A percentile compares a stretch with the other conserved stretches of the same genome.
These are phyloP conservation scores for Stenodema calcarata DNA, from an alignment of 2,888 invertebrate genomes.

Conservation along the genomic window DNA sequence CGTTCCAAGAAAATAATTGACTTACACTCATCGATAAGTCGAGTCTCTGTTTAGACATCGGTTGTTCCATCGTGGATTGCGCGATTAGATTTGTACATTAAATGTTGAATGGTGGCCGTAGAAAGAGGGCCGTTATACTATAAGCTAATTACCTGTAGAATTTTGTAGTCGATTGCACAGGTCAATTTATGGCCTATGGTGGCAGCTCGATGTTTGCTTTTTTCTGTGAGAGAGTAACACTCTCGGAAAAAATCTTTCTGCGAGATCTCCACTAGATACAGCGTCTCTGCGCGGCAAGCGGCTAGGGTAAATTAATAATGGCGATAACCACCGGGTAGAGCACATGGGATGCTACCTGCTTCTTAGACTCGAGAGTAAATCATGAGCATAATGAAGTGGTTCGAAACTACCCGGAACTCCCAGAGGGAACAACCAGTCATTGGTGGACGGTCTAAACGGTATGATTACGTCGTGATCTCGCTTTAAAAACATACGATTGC, in stretches of 20 bases:
- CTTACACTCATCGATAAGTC: not conserved
- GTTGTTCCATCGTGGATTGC: too few relatives aligned
- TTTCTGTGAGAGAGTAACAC: not conserved
- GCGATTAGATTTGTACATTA: not conserved
- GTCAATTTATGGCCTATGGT: not conserved
- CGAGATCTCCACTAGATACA: not conserved
- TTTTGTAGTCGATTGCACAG: not conserved
- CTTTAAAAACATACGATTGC: conserved; percentile 5
- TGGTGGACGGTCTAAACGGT: not conserved
- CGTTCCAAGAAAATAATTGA: not conserved
- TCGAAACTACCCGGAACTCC: conserved; percentile 3
- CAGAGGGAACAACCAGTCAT: conserved; percentile 29
- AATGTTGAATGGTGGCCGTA: not conserved
- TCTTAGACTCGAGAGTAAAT: conserved; percentile 2
- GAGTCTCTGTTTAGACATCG: not conserved
- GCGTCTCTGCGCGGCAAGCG: not conserved
- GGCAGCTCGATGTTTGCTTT: not conserved
- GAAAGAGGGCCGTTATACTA: not conserved
- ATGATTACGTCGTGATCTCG: conserved; percentile 16
- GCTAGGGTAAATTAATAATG: conserved; percentile 7
- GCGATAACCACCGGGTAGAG: conserved; percentile 5
- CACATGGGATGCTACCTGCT: conserved; percentile 23
- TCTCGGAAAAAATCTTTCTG: not conserved
- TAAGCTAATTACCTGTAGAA: not conserved
- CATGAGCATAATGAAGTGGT: conserved; percentile 21